Conservation (phyloP, 2,113 vertebrate species). For the Cephalophus harveyi region DNA sequence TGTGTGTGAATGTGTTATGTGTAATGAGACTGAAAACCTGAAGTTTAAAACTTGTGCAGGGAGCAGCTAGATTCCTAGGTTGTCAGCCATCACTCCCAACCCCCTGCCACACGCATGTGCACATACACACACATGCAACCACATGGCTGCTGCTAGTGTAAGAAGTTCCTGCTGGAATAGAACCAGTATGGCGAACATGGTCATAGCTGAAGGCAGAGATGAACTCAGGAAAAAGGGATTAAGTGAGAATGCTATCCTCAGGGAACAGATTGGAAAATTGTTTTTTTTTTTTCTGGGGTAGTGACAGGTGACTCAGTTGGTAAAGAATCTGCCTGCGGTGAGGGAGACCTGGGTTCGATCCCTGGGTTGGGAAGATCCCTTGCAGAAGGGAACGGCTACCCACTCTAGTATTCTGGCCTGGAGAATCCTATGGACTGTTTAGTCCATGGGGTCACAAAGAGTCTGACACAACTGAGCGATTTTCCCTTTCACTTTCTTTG, state of each 20-base stretch:
- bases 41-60: neutral
- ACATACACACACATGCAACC: too few species aligned
- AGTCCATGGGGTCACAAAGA: neutral
- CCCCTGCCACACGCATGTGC: rapidly evolving
- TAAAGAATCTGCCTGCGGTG: neutral
- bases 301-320: neutral
- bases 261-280: neutral
- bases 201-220: neutral
- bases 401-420: neutral
- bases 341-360: neutral
- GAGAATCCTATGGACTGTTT: neutral
- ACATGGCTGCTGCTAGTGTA: neutral
- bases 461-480: neutral
- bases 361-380: neutral
- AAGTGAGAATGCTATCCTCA: neutral
- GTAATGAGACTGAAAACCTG: neutral
- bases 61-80: neutral
- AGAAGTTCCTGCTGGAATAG: neutral
- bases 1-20: neutral
- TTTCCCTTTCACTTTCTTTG: neutral
- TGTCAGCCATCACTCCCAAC: neutral
- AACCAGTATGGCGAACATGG: neutral
- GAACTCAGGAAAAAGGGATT: neutral
- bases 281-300: neutral
- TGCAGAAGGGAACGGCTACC: neutral